These are phyloP conservation scores for Zoanthus sociatus DNA, from an alignment of 92 coral and sea anemone genomes.

Conservation along the genomic window DNA sequence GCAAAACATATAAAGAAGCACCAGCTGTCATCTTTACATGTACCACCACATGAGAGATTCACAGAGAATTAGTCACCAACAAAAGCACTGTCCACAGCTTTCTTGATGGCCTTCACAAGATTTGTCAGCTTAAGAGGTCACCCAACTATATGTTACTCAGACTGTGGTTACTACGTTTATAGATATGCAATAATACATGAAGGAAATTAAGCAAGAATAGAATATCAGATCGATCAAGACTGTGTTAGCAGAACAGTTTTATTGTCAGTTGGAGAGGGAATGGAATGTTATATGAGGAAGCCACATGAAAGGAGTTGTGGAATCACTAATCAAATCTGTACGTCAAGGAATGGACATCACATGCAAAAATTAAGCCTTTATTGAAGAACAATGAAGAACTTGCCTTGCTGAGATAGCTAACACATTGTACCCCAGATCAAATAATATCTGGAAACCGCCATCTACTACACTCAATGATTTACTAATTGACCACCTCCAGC, in stretches of 20 bases:
- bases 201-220: conserved; percentile 41
- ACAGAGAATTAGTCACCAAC: conserved; percentile 62
- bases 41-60: conserved; percentile 56
- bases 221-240: conserved; percentile 8
- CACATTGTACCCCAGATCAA: not conserved
- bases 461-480: too few species aligned
- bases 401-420: not conserved
- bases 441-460: not conserved
- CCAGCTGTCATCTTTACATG: conserved; percentile 67
- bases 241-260: conserved; percentile 21
- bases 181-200: conserved; percentile 60
- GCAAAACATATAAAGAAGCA: conserved; percentile 59
- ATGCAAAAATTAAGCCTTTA: not conserved
- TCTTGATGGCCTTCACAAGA: conserved; percentile 69
- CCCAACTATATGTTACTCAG: conserved; percentile 64
- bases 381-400: not conserved
- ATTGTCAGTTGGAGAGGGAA: conserved; percentile 44
- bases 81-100: conserved; percentile 50
- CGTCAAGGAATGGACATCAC: not conserved
- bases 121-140: conserved; percentile 57
- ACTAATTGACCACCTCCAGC: too few species aligned
- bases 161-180: conserved; percentile 60
- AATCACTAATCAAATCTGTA: conserved; percentile 30
- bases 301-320: conserved; percentile 42
- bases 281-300: conserved; percentile 49